A percentile compares a stretch with the other conserved stretches of the same genome.
Conservation (phyloP, 2,888 invertebrate genomes). For the Lypha dubia region DNA sequence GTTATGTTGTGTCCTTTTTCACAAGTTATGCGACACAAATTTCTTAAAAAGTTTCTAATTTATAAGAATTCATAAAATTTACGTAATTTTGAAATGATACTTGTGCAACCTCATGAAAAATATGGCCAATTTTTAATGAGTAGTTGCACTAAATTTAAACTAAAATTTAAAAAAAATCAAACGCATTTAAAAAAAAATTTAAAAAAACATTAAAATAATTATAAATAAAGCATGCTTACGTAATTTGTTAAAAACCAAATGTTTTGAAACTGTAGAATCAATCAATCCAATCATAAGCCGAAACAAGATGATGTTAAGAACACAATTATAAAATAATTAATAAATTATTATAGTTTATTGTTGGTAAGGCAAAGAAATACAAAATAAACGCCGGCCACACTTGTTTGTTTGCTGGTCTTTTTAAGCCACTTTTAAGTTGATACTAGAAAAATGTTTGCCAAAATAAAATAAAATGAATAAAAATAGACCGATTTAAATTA, state of each 20-base stretch:
- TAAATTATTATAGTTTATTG: constrained; percentile 57
- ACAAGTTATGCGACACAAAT: too few relatives aligned
- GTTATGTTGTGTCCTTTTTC: too few relatives aligned
- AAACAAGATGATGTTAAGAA: constrained; percentile 71
- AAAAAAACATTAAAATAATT: constrained; percentile 58
- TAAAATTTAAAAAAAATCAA: constrained; percentile 17
- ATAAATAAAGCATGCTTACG: constrained; percentile 81
- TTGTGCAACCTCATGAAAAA: background rate
- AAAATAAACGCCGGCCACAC: constrained; percentile 79
- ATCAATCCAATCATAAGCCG: constrained; percentile 72
- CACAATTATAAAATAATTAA: constrained; percentile 67
- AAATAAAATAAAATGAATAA: constrained; percentile 36
- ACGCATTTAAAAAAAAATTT: constrained; percentile 32
- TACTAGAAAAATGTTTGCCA: constrained; percentile 45
- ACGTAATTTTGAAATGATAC: background rate
- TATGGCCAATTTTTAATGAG: constrained; percentile 23
- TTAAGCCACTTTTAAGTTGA: constrained; percentile 46
- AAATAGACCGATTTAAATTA: background rate
- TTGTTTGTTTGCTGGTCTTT: constrained; percentile 22
- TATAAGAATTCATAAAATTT: background rate
- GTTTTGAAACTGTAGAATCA: constrained; percentile 72
- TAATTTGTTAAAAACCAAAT: constrained; percentile 80
- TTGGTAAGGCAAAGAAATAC: constrained; percentile 77
- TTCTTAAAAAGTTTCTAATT: too few relatives aligned
- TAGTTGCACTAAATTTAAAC: constrained; percentile 32